Conservation (phyloP, 2,797 vertebrate species). For the Vultur gryphus region DNA sequence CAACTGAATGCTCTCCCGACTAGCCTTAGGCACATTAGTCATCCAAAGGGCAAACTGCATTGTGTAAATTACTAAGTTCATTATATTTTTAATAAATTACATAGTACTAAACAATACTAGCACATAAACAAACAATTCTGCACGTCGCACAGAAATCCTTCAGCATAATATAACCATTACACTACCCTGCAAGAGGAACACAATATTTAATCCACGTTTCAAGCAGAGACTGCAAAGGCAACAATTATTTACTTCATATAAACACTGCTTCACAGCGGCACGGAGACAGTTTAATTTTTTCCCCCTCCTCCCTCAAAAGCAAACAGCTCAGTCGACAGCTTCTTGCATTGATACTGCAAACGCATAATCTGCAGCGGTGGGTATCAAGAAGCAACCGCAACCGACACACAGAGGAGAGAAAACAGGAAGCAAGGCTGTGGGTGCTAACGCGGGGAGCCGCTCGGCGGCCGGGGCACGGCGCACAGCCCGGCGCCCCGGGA, state of each 20-base stretch:
- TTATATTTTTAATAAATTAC: background rate
- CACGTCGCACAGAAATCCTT: background rate
- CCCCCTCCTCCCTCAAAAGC: too few relatives aligned
- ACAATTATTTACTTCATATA: too few relatives aligned
- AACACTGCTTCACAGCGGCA: background rate
- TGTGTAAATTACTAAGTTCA: background rate
- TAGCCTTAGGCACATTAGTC: fast-evolving
- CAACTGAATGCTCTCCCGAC: background rate
- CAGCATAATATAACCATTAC: fast-evolving
- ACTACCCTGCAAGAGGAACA: background rate
- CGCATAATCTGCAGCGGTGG: fast-evolving
- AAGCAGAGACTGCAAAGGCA: background rate
- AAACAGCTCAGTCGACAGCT: background rate
- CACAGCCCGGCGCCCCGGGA: background rate
- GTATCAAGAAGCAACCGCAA: fast-evolving
- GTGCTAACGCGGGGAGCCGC: background rate
- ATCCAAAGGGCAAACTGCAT: background rate
- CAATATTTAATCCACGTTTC: background rate
- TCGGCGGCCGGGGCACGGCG: background rate
- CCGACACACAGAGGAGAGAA: background rate
- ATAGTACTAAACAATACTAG: background rate
- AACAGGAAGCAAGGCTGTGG: background rate
- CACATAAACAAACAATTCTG: background rate
- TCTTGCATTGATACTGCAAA: fast-evolving
- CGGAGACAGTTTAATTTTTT: background rate